Conservation (phyloP, 2,888 invertebrate genomes). For the Zonitis immaculata region DNA sequence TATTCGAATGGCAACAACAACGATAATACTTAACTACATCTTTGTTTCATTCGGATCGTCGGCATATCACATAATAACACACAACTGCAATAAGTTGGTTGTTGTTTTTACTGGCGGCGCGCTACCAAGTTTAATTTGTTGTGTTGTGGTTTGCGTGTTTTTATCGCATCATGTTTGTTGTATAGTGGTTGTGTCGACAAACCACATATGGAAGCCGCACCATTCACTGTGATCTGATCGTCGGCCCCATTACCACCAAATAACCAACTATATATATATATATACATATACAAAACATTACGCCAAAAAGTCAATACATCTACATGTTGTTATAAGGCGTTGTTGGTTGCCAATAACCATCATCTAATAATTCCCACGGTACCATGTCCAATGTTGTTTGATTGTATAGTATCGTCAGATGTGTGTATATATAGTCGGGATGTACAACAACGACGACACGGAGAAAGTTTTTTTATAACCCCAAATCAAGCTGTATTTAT, state of each 20-base stretch:
- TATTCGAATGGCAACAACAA: slow-evolving; percentile 44
- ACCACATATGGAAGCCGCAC: slow-evolving; percentile 33
- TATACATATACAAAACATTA: slow-evolving; percentile 45
- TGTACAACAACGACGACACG: too few species aligned
- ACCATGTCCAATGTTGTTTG: too few species aligned
- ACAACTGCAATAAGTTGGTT: too few species aligned
- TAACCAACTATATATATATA: too few species aligned
- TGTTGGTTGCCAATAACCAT: slow-evolving; percentile 44
- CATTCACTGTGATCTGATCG: slow-evolving; percentile 31
- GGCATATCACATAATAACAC: slow-evolving; percentile 13
- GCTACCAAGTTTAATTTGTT: slow-evolving; percentile 42
- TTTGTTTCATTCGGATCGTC: slow-evolving; percentile 22
- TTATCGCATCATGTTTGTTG: too few species aligned
- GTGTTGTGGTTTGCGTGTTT: slow-evolving; percentile 43
- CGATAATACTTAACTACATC: slow-evolving; percentile 33
- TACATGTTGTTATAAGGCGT: too few species aligned
- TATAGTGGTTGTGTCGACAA: slow-evolving; percentile 24
- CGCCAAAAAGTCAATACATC: slow-evolving; percentile 47
- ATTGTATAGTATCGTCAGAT: too few species aligned
- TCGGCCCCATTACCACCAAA: slow-evolving; percentile 42
- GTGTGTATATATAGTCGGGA: too few species aligned
- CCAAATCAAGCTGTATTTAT: too few species aligned
- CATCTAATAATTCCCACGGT: slow-evolving; percentile 46
- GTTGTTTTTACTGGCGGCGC: slow-evolving; percentile 30
- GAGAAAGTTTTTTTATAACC: too few species aligned